Evolutionary conservation across 2,113 vertebrate species (phyloP).

Genomic region (Lophura nycthemera): DNA sequence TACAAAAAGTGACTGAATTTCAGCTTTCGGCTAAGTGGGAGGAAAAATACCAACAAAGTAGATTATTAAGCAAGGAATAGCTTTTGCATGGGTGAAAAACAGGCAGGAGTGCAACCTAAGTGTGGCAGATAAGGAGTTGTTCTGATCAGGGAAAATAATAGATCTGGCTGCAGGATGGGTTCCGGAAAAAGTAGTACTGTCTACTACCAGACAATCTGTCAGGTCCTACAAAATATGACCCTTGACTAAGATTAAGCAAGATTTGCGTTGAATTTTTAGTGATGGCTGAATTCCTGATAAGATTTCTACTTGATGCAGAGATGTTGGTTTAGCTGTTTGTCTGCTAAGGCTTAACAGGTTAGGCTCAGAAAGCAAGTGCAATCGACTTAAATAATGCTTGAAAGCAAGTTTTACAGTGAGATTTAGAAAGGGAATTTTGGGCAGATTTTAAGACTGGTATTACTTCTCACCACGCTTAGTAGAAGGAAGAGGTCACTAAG

Average conservation of each 20-base stretch:
- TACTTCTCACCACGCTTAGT: background rate
- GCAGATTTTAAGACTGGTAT: background rate
- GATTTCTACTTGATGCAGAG: background rate
- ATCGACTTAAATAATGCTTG: background rate
- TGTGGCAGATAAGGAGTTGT: background rate
- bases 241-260: background rate
- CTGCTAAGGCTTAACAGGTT: background rate
- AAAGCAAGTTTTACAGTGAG: background rate
- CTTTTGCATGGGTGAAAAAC: background rate
- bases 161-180: background rate
- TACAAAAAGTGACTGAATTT: background rate
- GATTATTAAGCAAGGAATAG: background rate
- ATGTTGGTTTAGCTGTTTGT: background rate
- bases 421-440: background rate
- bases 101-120: background rate
- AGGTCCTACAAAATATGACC: background rate
- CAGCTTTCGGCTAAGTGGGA: background rate
- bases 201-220: background rate
- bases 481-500: background rate
- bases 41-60: fast-evolving
- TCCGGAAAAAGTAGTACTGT: background rate
- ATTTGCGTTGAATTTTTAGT: background rate
- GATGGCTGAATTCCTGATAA: background rate
- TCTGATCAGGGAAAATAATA: background rate
- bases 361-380: background rate